Evolutionary conservation across 1,140 invertebrate species (phyloP).

Genomic region (Acromyrmex charruanus): DNA sequence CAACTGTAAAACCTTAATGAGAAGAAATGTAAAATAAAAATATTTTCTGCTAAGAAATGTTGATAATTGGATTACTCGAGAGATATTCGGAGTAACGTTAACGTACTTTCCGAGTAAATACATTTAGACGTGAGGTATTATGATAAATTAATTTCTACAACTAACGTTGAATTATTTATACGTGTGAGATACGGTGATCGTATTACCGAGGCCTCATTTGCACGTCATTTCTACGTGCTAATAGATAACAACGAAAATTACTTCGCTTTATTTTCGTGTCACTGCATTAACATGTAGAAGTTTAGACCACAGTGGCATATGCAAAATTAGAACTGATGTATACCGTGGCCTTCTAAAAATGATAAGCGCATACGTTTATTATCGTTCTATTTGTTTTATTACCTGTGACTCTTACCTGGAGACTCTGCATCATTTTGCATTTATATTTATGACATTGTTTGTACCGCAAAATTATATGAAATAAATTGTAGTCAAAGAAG

Average conservation of each 20-base stretch:
- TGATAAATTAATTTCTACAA: background rate
- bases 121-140: background rate
- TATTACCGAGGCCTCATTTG: background rate
- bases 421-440: background rate
- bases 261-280: background rate
- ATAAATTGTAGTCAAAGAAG: background rate
- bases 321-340: constrained; percentile 4
- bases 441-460: background rate
- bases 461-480: background rate
- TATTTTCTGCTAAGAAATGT: background rate
- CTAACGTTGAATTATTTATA: background rate
- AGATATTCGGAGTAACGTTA: background rate
- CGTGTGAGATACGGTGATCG: background rate
- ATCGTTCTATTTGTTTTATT: constrained; percentile 14
- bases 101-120: background rate
- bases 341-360: background rate
- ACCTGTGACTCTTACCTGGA: no score
- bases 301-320: background rate
- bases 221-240: constrained; percentile 9
- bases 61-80: background rate
- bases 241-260: background rate
- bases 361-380: background rate
- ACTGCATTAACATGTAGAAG: background rate
- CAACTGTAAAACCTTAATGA: background rate
- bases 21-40: constrained; percentile 19